These are phyloP conservation scores for Pteromalus puparum DNA, from an alignment of 1,140 invertebrate species.

Conservation along the genomic window DNA sequence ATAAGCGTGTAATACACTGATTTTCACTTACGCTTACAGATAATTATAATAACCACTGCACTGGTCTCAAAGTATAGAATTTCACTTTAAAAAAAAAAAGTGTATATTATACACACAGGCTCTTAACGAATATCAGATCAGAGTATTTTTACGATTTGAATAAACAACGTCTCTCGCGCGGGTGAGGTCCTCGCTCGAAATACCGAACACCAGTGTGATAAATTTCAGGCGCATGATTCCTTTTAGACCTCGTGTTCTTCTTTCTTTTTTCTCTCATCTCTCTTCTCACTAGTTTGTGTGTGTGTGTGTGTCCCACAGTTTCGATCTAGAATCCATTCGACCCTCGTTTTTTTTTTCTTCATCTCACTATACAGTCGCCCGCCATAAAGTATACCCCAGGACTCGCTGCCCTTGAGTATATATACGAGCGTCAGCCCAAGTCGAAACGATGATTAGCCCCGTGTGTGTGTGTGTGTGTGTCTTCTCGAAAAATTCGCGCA, in stretches of 20 bases:
- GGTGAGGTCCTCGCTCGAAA: constrained; percentile 28
- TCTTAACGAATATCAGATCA: constrained; percentile 25
- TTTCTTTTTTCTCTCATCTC: not conserved
- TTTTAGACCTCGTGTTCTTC: not conserved
- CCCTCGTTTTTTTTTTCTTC: not conserved
- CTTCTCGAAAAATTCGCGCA: no score
- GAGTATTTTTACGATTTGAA: constrained; percentile 3
- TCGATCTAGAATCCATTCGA: constrained; percentile 37
- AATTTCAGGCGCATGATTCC: constrained; percentile 41
- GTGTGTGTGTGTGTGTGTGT: no score
- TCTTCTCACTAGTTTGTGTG: no score
- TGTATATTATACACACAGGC: no score
- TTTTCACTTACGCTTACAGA: constrained; percentile 26
- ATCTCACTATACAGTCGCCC: no score
- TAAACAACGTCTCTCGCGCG: constrained; percentile 37
- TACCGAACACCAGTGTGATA: constrained; percentile 42
- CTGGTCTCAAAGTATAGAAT: no score
- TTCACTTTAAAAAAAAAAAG: no score
- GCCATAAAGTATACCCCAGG: no score
- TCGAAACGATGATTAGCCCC: no score
- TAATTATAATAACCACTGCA: no score
- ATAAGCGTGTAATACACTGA: not conserved
- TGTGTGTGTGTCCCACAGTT: not conserved
- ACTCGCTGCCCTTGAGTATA: no score
- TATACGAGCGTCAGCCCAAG: no score